Evolutionary conservation across 2,113 vertebrate species (phyloP).

Genomic region (Malurus alboscapulatus): DNA sequence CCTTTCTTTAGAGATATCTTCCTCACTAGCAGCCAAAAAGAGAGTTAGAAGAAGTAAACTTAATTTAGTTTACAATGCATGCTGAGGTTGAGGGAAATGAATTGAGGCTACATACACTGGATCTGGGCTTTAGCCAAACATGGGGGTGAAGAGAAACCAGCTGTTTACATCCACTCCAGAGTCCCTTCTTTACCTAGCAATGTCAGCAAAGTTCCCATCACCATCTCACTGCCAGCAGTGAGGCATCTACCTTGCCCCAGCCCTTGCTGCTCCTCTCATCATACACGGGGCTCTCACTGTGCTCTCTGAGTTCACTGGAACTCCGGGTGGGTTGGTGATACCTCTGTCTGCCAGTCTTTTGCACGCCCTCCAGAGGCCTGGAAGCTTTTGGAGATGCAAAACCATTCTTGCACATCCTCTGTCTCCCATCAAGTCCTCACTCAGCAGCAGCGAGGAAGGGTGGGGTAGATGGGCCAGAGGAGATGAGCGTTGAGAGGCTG

Average conservation of each 20-base stretch:
- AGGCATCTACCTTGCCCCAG: fast-evolving
- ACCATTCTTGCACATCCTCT: neutral
- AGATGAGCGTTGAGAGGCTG: neutral
- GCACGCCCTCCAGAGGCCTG: neutral
- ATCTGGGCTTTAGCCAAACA: neutral
- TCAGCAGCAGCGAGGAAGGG: neutral
- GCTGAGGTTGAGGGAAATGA: neutral
- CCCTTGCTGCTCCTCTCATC: neutral
- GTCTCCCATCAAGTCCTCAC: neutral
- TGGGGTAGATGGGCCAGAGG: fast-evolving
- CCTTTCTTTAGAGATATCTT: neutral
- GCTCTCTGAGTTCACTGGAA: neutral
- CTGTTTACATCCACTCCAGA: neutral
- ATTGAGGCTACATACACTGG: neutral
- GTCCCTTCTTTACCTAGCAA: neutral
- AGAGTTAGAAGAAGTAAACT: neutral
- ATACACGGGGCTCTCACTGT: fast-evolving
- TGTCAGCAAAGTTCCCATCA: neutral
- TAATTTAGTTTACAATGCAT: neutral
- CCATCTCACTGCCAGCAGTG: fast-evolving
- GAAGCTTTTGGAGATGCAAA: neutral
- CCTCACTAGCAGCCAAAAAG: neutral
- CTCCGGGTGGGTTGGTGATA: fast-evolving
- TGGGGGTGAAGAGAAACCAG: neutral
- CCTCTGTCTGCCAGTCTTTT: neutral